phyloP scores from a whole-genome alignment of 2,888 invertebrate genomes.

The Hypolimnas misippus region DNA sequence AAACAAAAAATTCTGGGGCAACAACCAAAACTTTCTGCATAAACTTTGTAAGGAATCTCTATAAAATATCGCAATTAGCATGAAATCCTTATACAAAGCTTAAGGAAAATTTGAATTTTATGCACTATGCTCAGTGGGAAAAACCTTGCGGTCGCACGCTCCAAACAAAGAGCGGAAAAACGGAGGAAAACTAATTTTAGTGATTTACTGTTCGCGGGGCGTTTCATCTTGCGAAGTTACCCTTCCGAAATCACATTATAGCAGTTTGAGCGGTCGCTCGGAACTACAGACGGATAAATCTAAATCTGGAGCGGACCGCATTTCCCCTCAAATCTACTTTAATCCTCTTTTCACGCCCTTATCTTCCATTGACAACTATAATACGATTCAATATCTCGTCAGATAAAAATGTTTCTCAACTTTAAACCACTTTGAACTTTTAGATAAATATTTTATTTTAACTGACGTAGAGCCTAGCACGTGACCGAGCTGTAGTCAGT shows the following conservation, averaged over 20 bases:
- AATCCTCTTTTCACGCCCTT: conserved; percentile 52
- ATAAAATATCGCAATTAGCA: conserved; percentile 34
- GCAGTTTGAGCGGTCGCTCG: conserved; percentile 61
- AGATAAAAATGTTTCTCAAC: conserved; percentile 22
- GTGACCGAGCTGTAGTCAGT: too few relatives aligned
- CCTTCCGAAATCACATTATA: conserved; percentile 69
- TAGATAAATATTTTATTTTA: too few relatives aligned
- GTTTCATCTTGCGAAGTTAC: conserved; percentile 57
- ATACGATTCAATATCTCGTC: conserved; percentile 36
- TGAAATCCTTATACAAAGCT: conserved; percentile 15
- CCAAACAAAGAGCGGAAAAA: conserved; percentile 36
- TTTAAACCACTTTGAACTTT: background rate
- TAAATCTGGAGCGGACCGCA: conserved; percentile 60
- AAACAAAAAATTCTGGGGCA: conserved; percentile 26
- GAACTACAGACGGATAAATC: conserved; percentile 68
- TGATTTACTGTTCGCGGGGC: conserved; percentile 57
- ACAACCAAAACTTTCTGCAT: conserved; percentile 24
- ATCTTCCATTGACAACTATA: conserved; percentile 39
- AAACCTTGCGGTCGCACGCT: conserved; percentile 31
- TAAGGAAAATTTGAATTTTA: conserved; percentile 20
- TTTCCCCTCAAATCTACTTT: conserved; percentile 57
- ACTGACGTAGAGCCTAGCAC: too few relatives aligned
- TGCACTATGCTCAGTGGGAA: conserved; percentile 16
- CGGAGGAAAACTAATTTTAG: conserved; percentile 56
- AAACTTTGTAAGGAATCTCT: conserved; percentile 34